These are phyloP conservation scores for Malurus cyaneus DNA, from an alignment of 2,113 vertebrate genomes.

Conservation along the genomic window DNA sequence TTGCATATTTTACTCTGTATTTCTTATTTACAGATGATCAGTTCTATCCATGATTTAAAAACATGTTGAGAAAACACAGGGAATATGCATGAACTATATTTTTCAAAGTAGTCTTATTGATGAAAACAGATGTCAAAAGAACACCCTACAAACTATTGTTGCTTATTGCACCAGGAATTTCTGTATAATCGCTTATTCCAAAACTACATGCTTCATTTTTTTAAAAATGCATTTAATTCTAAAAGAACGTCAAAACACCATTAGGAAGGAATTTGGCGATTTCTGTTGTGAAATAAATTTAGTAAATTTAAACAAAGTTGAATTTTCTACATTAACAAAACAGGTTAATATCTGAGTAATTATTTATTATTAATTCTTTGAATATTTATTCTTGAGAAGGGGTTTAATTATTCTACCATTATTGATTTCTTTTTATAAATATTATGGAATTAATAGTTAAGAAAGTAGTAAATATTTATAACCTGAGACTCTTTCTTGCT, in stretches of 20 bases:
- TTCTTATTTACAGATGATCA: background rate
- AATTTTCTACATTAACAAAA: background rate
- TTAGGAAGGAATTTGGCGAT: background rate
- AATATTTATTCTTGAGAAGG: background rate
- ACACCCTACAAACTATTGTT: background rate
- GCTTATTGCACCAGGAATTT: background rate
- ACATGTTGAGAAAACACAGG: background rate
- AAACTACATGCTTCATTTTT: background rate
- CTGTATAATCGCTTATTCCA: background rate
- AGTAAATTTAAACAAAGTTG: background rate
- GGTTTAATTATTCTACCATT: background rate
- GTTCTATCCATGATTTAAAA: background rate
- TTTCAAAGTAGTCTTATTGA: background rate
- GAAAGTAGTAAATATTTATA: background rate
- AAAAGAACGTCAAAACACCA: background rate
- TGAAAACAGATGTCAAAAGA: background rate
- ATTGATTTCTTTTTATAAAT: background rate
- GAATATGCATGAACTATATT: background rate
- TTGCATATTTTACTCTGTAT: background rate
- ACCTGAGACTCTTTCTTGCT: background rate
- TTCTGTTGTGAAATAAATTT: background rate
- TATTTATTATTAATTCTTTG: background rate
- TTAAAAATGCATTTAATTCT: background rate
- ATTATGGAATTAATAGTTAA: background rate
- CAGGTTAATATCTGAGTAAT: background rate